A percentile compares a stretch with the other conserved stretches of the same genome.
These are phyloP conservation scores for Camponotus fellah DNA, from an alignment of 2,888 invertebrate genomes.

Conservation along the genomic window DNA sequence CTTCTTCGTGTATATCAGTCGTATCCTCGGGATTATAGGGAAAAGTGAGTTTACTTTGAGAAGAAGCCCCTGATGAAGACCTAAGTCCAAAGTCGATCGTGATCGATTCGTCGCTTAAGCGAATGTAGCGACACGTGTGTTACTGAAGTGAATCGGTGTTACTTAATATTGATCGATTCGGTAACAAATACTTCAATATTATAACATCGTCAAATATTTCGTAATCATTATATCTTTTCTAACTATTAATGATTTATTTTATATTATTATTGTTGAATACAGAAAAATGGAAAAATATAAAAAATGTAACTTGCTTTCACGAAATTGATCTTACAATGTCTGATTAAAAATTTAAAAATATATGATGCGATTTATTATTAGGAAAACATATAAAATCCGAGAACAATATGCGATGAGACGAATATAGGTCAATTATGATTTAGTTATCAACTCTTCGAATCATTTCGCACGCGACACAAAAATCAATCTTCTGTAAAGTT, in stretches of 20 bases:
- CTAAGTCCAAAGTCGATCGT: constrained; percentile 38
- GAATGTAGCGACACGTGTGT: constrained; percentile 12
- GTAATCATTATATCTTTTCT: not conserved
- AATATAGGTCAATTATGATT: not conserved
- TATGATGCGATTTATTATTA: not conserved
- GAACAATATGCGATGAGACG: not conserved
- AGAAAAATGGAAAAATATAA: not conserved
- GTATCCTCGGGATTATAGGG: constrained; percentile 40
- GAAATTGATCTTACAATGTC: not conserved
- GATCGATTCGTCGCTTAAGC: constrained; percentile 32
- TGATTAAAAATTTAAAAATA: not conserved
- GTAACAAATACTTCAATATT: constrained; percentile 13
- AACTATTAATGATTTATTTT: not conserved
- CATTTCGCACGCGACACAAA: constrained; percentile 20
- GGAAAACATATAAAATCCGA: not conserved
- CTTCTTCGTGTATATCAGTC: constrained; percentile 39
- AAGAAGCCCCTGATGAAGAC: constrained; percentile 9
- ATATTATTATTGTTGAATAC: not conserved
- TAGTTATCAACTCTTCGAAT: constrained; percentile 1
- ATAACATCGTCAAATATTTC: not conserved
- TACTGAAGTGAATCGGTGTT: constrained; percentile 25
- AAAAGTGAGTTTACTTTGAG: constrained; percentile 42
- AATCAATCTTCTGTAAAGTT: not conserved
- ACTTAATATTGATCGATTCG: not conserved
- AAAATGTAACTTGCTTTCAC: not conserved